Conservation (phyloP, 92 coral and sea anemone species). For the Parazoanthus atlanticus region DNA sequence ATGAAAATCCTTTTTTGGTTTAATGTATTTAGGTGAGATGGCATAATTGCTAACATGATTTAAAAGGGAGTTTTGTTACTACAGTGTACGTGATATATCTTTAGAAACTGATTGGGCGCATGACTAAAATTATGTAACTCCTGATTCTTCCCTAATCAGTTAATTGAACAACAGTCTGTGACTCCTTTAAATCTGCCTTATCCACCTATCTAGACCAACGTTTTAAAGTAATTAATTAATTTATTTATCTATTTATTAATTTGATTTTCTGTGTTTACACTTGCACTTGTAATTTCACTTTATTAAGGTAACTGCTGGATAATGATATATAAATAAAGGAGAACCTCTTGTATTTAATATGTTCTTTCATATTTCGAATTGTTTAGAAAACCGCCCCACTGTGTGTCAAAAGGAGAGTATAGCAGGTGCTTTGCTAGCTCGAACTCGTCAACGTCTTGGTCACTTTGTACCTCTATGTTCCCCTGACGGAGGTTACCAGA, state of each 20-base stretch:
- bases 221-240: too few relatives aligned
- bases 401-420: constrained; percentile 79
- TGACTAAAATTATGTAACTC: too few relatives aligned
- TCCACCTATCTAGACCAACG: too few relatives aligned
- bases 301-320: too few relatives aligned
- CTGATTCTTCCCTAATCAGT: too few relatives aligned
- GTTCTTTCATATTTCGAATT: neutral
- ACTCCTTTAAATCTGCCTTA: too few relatives aligned
- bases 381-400: constrained; percentile 48
- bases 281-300: too few relatives aligned
- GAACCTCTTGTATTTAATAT: neutral
- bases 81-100: too few relatives aligned
- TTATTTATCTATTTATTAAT: neutral
- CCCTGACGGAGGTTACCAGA: constrained; percentile 67
- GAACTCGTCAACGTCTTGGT: constrained; percentile 57
- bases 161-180: too few relatives aligned
- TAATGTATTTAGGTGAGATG: neutral
- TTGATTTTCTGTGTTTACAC: too few relatives aligned
- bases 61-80: neutral
- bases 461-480: constrained; percentile 84
- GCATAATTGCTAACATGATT: neutral
- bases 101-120: too few relatives aligned
- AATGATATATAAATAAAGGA: too few relatives aligned
- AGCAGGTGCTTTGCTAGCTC: constrained; percentile 60
- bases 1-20: neutral